Evolutionary conservation across 53 echinoderm and acorn worm genomes (phyloP).

Genomic region (Patiria pectinifera): DNA sequence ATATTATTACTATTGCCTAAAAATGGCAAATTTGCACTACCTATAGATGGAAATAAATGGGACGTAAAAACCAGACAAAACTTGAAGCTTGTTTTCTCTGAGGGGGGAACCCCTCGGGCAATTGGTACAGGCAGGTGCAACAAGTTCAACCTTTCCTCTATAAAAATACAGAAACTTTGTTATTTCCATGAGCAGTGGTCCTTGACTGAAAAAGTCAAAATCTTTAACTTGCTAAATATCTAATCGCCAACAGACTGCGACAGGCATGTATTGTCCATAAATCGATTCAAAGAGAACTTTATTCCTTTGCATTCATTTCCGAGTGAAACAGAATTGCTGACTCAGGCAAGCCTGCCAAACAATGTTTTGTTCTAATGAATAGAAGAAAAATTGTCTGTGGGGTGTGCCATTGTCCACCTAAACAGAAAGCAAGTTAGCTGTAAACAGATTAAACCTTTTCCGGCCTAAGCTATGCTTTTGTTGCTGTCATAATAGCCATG

Average conservation of each 20-base stretch:
- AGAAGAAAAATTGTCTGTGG: constrained; percentile 39
- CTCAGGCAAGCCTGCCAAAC: constrained; percentile 27
- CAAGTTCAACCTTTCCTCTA: constrained; percentile 11
- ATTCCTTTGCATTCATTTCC: constrained; percentile 24
- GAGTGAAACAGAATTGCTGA: constrained; percentile 14
- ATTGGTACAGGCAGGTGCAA: constrained; percentile 44
- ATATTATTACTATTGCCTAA: neutral
- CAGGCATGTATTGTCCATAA: neutral
- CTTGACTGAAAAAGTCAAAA: constrained; percentile 12
- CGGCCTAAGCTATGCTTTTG: constrained; percentile 7
- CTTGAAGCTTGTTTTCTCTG: neutral
- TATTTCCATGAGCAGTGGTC: constrained; percentile 46
- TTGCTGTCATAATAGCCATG: neutral
- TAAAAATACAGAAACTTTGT: constrained; percentile 26
- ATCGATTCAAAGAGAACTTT: constrained; percentile 20
- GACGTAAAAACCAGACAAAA: constrained; percentile 17
- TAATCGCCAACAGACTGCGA: constrained; percentile 39
- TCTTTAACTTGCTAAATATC: constrained; percentile 35
- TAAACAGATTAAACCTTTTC: constrained; percentile 41
- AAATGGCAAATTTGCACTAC: constrained; percentile 38
- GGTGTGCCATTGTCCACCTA: constrained; percentile 1
- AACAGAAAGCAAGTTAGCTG: constrained; percentile 11
- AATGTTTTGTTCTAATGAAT: constrained; percentile 7
- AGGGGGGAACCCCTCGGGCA: neutral
- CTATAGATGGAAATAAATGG: constrained; percentile 28